phyloP scores from a whole-genome alignment of 2,797 vertebrate genomes.

The Lerista edwardsae region DNA sequence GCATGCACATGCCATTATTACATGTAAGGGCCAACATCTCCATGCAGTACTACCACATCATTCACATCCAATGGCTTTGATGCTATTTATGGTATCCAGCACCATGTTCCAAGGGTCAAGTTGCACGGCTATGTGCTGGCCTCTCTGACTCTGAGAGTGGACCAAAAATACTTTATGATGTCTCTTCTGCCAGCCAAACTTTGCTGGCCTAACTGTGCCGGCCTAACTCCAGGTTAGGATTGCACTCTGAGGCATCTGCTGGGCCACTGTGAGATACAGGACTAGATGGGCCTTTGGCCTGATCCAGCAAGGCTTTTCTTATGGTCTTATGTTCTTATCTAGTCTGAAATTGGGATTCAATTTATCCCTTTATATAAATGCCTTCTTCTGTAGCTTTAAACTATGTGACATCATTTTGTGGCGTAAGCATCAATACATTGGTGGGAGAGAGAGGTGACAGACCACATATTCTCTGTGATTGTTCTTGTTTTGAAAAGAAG shows the following conservation, averaged over 20 bases:
- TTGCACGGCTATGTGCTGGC: too few relatives aligned
- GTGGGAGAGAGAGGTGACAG: conserved; percentile 44
- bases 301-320: too few relatives aligned
- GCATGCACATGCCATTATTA: neutral
- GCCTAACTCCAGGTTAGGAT: too few relatives aligned
- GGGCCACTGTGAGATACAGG: too few relatives aligned
- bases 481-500: conserved; percentile 26
- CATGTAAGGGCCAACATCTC: neutral
- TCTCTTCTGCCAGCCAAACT: too few relatives aligned
- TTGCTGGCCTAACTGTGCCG: too few relatives aligned
- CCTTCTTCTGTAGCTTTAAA: neutral
- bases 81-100: neutral
- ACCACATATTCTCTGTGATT: neutral
- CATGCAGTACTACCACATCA: neutral
- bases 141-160: too few relatives aligned
- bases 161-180: too few relatives aligned
- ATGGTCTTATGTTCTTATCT: too few relatives aligned
- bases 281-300: too few relatives aligned
- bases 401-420: conserved; percentile 33
- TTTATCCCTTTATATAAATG: neutral
- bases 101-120: neutral
- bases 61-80: neutral
- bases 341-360: neutral
- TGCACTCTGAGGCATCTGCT: too few relatives aligned
- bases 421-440: conserved; percentile 34